These are phyloP conservation scores for Notarius lentiginosus DNA, from an alignment of 2,113 vertebrate species.

Conservation along the genomic window DNA sequence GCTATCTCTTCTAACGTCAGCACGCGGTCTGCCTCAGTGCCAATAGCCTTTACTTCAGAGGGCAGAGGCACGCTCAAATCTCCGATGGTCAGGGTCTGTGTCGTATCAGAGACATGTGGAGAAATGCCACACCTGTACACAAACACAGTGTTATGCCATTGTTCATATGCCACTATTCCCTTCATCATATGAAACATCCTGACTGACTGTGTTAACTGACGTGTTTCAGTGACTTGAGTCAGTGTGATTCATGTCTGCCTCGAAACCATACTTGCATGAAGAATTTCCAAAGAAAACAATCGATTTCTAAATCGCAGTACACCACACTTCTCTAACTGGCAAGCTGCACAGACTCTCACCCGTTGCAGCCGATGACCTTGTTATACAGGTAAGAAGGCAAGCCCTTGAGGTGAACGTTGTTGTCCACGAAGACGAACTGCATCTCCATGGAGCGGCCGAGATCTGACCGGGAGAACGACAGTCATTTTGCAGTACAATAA, in stretches of 20 bases:
- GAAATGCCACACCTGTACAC: slow-evolving; percentile 85
- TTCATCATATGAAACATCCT: not conserved
- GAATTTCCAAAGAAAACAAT: not conserved
- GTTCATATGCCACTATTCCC: not conserved
- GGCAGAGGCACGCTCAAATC: slow-evolving; percentile 82
- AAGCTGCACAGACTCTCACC: slow-evolving; percentile 65
- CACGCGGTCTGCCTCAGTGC: slow-evolving; percentile 79
- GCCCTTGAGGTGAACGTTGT: slow-evolving; percentile 86
- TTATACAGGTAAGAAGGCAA: slow-evolving; percentile 94
- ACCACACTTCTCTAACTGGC: not conserved
- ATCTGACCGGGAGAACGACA: slow-evolving; percentile 72
- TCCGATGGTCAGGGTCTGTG: slow-evolving; percentile 76
- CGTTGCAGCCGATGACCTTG: slow-evolving; percentile 95
- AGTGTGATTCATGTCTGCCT: not conserved
- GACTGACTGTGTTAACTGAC: not conserved
- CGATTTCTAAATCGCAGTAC: not conserved
- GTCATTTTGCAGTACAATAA: not conserved
- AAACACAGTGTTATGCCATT: not conserved
- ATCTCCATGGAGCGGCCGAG: slow-evolving; percentile 91
- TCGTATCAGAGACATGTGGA: slow-evolving; percentile 71
- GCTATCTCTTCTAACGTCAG: slow-evolving; percentile 90
- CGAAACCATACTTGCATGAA: not conserved
- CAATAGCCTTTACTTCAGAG: slow-evolving; percentile 87
- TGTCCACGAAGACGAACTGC: slow-evolving; percentile 96
- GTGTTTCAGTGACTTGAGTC: not conserved